A percentile compares a stretch with the other conserved stretches of the same genome.
phyloP scores from a whole-genome alignment of 2,888 invertebrate genomes.

The Pherbina coryleti region DNA sequence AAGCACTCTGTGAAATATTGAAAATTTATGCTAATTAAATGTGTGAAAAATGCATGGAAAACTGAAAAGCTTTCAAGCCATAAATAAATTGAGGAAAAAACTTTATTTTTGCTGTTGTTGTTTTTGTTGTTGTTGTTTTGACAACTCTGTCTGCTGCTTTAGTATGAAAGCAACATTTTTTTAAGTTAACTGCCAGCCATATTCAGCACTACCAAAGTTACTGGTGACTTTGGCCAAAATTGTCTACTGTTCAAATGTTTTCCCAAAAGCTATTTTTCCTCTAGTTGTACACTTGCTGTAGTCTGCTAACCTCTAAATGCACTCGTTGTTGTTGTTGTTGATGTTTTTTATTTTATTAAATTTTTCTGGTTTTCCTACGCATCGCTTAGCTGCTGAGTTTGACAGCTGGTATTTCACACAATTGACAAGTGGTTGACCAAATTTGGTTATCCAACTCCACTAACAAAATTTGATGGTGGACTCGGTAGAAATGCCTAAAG shows the following conservation, averaged over 20 bases:
- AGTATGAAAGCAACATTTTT: neutral
- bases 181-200: neutral
- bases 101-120: too few species aligned
- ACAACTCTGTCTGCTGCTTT: neutral
- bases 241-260: neutral
- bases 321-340: neutral
- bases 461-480: neutral
- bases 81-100: too few species aligned
- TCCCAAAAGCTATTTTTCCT: neutral
- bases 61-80: too few species aligned
- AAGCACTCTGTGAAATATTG: too few species aligned
- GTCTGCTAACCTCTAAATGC: neutral
- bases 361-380: neutral
- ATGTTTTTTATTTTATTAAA: neutral
- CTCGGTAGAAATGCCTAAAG: neutral
- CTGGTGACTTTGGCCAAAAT: slow-evolving; percentile 7
- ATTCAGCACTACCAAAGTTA: neutral
- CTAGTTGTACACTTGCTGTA: neutral
- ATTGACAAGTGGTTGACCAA: slow-evolving; percentile 15
- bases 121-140: neutral
- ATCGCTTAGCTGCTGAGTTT: neutral
- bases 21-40: too few species aligned
- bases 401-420: neutral
- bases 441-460: neutral
- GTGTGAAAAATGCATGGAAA: too few species aligned